A percentile compares a stretch with the other conserved stretches of the same genome.
phyloP scores from a whole-genome alignment of 2,888 invertebrate species.

The Cerastis leucographa region DNA sequence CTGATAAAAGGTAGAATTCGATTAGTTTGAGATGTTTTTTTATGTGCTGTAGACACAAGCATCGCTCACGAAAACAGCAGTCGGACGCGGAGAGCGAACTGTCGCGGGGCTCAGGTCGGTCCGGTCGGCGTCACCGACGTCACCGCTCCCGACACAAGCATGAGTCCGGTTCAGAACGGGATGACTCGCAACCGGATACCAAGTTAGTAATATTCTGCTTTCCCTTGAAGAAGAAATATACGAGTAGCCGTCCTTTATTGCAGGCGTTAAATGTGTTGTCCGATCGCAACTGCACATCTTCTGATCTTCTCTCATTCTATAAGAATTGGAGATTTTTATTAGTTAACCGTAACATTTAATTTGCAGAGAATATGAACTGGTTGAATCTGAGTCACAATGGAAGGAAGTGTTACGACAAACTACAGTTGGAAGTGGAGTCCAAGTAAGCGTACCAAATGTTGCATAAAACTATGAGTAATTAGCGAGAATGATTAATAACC shows the following conservation, averaged over 20 bases:
- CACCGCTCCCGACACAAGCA: conserved; percentile 94
- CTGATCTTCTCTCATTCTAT: neutral
- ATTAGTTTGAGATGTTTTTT: neutral
- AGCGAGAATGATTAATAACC: conserved; percentile 11
- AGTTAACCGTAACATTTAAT: conserved; percentile 17
- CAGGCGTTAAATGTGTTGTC: neutral
- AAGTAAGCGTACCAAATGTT: conserved; percentile 75
- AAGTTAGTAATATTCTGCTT: conserved; percentile 77
- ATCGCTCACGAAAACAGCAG: conserved; percentile 94
- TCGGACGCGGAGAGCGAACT: conserved; percentile 98
- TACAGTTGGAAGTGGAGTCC: conserved; percentile 88
- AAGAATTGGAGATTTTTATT: neutral
- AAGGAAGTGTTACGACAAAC: conserved; percentile 95
- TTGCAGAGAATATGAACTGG: conserved; percentile 92
- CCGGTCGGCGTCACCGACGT: conserved; percentile 93
- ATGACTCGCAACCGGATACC: conserved; percentile 90
- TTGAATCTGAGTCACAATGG: conserved; percentile 97
- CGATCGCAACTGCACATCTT: neutral
- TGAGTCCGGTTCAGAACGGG: conserved; percentile 94
- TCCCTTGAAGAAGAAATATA: neutral
- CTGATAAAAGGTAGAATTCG: neutral
- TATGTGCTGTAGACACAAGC: conserved; percentile 91
- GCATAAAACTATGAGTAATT: conserved; percentile 3
- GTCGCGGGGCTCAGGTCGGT: conserved; percentile 95
- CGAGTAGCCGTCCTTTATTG: neutral